phyloP scores from a whole-genome alignment of 2,888 invertebrate genomes.

The Lucinisca nassula region DNA sequence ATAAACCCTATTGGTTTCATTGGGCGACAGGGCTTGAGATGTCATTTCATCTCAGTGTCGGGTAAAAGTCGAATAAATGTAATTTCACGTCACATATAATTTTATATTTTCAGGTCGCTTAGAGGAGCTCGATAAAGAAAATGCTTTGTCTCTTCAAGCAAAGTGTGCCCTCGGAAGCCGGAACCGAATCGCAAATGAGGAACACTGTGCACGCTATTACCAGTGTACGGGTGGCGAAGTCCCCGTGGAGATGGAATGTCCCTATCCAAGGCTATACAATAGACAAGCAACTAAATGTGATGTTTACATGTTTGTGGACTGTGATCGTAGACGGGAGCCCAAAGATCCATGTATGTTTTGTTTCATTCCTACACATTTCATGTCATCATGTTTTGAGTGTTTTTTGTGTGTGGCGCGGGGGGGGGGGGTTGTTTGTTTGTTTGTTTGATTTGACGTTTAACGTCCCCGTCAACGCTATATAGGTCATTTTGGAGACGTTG shows the following conservation, averaged over 20 bases:
- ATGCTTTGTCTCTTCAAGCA: neutral
- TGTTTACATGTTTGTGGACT: conserved; percentile 62
- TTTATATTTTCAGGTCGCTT: neutral
- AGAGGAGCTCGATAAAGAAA: neutral
- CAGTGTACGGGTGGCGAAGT: conserved; percentile 45
- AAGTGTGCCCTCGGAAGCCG: conserved; percentile 38
- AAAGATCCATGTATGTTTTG: conserved; percentile 66
- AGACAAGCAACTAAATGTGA: conserved; percentile 34
- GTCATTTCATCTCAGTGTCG: no score
- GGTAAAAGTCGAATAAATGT: no score
- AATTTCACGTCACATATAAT: no score
- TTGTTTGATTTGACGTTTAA: no score
- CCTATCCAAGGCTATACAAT: conserved; percentile 60
- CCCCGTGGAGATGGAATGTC: conserved; percentile 51
- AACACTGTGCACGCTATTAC: conserved; percentile 62
- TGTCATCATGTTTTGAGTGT: no score
- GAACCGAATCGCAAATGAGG: conserved; percentile 18
- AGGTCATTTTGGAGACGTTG: no score
- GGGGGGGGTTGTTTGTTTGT: no score
- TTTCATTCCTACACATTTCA: no score
- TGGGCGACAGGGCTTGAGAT: no score
- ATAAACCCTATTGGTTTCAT: no score
- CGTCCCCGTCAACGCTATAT: no score
- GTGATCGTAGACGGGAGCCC: conserved; percentile 48
- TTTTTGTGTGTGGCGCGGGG: no score